These are phyloP conservation scores for Trichoplusia ni DNA, from an alignment of 1,140 invertebrate species.

Conservation along the genomic window DNA sequence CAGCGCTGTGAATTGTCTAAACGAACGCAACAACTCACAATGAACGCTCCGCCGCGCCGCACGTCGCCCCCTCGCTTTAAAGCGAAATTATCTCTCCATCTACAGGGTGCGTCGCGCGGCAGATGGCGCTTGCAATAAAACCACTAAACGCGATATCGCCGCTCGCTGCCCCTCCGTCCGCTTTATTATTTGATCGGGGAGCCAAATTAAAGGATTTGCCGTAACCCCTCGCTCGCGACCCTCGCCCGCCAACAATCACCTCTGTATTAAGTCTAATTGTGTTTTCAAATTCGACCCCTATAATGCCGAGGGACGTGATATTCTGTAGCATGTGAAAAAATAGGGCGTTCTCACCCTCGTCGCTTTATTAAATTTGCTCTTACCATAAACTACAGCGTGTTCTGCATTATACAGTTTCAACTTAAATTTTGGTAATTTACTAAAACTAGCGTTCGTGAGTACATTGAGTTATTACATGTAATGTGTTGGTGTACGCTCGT, in stretches of 20 bases:
- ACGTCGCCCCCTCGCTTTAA: slow-evolving; percentile 56
- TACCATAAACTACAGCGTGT: slow-evolving; percentile 24
- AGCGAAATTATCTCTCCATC: slow-evolving; percentile 79
- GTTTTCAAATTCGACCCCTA: slow-evolving; percentile 79
- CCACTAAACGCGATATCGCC: slow-evolving; percentile 80
- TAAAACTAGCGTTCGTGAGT: slow-evolving; percentile 39
- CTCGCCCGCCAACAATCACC: slow-evolving; percentile 77
- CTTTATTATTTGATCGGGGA: slow-evolving; percentile 80
- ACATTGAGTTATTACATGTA: slow-evolving; percentile 44
- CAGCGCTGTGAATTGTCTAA: slow-evolving; percentile 72
- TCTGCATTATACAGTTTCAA: slow-evolving; percentile 33
- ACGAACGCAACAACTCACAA: slow-evolving; percentile 71
- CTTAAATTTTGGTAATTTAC: slow-evolving; percentile 42
- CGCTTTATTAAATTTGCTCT: slow-evolving; percentile 69
- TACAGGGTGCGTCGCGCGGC: slow-evolving; percentile 63
- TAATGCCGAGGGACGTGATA: slow-evolving; percentile 59
- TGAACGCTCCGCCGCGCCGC: slow-evolving; percentile 48
- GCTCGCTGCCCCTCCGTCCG: slow-evolving; percentile 66
- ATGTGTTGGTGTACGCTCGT: slow-evolving; percentile 51
- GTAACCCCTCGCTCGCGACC: slow-evolving; percentile 73
- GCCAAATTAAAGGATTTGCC: slow-evolving; percentile 81
- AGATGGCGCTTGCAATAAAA: slow-evolving; percentile 81
- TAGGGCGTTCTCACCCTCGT: slow-evolving; percentile 59
- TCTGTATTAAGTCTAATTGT: slow-evolving; percentile 82
- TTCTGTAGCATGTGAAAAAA: slow-evolving; percentile 71